These are phyloP conservation scores for Coturnix japonica DNA, from an alignment of 2,113 vertebrate species.

Conservation along the genomic window DNA sequence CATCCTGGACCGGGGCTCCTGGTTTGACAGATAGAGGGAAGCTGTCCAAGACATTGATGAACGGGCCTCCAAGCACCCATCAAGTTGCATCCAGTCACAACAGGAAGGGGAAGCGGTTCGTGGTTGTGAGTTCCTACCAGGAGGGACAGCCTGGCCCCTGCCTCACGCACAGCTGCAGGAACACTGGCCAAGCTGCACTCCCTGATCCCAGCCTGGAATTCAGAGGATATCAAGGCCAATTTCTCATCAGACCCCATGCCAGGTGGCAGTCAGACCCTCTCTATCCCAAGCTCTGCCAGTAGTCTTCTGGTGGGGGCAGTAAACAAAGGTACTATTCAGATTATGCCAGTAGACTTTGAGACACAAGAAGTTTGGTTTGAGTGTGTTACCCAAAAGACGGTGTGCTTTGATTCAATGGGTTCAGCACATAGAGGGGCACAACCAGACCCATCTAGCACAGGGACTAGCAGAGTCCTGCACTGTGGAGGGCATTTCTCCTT, in stretches of 20 bases:
- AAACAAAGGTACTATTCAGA: accelerated
- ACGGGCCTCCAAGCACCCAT: not conserved
- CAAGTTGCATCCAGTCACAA: not conserved
- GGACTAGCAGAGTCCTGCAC: not conserved
- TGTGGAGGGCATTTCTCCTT: not conserved
- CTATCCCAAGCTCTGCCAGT: not conserved
- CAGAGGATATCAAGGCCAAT: not conserved
- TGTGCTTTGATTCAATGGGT: not conserved
- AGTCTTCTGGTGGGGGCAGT: not conserved
- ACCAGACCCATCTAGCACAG: not conserved
- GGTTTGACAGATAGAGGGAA: accelerated
- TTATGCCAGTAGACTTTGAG: not conserved
- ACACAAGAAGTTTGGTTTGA: not conserved
- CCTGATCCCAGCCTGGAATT: not conserved
- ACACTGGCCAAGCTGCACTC: not conserved
- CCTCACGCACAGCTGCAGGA: not conserved
- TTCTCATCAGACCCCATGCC: not conserved
- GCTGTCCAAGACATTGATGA: not conserved
- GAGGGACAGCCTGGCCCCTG: not conserved
- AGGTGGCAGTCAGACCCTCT: not conserved
- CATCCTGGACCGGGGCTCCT: not conserved
- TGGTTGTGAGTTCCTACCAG: not conserved
- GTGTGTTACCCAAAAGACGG: accelerated
- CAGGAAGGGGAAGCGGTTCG: not conserved
- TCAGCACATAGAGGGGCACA: not conserved